Evolutionary conservation across 1,140 invertebrate genomes (phyloP).

Genomic region (Rhynchophorus ferrugineus): DNA sequence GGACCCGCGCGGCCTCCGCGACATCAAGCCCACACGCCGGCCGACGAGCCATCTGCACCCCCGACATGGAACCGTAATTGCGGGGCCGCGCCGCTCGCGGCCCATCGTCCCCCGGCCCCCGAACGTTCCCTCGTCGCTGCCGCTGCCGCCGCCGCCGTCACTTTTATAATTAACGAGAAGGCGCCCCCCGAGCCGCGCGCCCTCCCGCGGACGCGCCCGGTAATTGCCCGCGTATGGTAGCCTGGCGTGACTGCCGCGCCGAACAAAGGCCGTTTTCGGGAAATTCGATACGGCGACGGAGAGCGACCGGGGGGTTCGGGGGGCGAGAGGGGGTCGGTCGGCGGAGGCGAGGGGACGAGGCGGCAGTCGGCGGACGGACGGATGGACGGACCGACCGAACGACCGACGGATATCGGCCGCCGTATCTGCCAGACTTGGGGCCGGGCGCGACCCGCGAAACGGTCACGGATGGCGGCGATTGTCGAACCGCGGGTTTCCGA

Average conservation of each 20-base stretch:
- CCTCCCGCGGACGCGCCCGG: neutral
- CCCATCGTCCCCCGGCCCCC: conserved; percentile 2
- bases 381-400: neutral
- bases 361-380: neutral
- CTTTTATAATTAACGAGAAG: neutral
- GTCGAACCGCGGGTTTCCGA: too few relatives aligned
- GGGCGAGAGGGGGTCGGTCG: neutral
- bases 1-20: neutral
- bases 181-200: too few relatives aligned
- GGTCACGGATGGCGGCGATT: too few relatives aligned
- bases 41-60: neutral
- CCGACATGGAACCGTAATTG: neutral
- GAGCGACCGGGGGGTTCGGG: neutral
- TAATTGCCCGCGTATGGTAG: neutral
- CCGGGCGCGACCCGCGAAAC: neutral
- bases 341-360: neutral
- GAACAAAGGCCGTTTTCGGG: neutral
- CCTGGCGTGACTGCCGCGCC: neutral
- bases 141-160: neutral
- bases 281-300: neutral
- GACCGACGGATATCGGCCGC: neutral
- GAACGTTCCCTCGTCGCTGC: neutral
- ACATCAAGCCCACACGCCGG: neutral
- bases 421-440: conserved; percentile 1
- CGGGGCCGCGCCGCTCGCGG: neutral